Base-by-base conservation (phyloP, 2,797 vertebrate species). In the Simalia tracyae region DNA sequence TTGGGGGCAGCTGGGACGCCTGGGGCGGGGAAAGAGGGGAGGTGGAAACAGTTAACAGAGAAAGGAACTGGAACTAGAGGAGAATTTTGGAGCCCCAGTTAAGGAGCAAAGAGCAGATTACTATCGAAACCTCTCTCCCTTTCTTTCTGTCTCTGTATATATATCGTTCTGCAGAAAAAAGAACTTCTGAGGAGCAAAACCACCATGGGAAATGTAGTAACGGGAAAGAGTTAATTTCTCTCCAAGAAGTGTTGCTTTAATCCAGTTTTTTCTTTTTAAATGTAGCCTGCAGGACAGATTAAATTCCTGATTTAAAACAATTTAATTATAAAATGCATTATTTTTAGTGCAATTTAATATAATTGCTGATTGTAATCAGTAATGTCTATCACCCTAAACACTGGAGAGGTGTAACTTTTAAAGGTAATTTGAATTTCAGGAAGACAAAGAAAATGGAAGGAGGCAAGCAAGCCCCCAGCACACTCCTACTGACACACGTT, bases 1-100 rank as follows among this genome's bases (percentile, higher is more conserved):
- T 98, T 98, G 2, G 99, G 99, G 87, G 99, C 98, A 66, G 98
- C 98, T 64, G 99, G 99, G 93, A 99, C 99, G 90, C 99, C 99
- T 99, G 89, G 42, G 36, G 8, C 0, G 15, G 28, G 31, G 31
- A 42, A 24, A 68, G n/a, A 86, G 14, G 4, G 22, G 24, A 81
- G 19, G 46, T 10, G 46, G 42, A 81, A 81, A 24, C 72, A 5
- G 46, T 81, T 42, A 46, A 36, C 9, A 81, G 42, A 24, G 19
- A 60, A 60, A 60, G 17, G 17, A 19, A 19, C 6, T 15, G 1
- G 59, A 22, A 24, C 3, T 81, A 46, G 42, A 42, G 19, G 19
- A 42, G 36, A 81, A 46, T 22, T 81, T 46, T 81, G 72, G 19
- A 11, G 36, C 46, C 36, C 72, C 72, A 46, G 9, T 46, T 46